A percentile compares a stretch with the other conserved stretches of the same genome.
Evolutionary conservation across 2,797 vertebrate species (phyloP).

Genomic region (Microcaecilia unicolor): DNA sequence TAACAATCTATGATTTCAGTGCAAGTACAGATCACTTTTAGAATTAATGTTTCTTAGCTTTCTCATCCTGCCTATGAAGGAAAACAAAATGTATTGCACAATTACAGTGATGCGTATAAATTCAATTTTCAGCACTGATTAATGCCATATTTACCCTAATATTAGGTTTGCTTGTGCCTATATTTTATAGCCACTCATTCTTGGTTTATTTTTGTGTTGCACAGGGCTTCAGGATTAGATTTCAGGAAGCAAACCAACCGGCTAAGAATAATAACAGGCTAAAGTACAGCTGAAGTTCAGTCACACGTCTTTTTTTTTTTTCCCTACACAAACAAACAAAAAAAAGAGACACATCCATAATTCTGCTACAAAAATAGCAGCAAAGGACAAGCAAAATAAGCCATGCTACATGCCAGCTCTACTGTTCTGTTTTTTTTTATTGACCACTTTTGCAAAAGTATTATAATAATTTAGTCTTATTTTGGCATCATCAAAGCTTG

Average conservation of each 20-base stretch:
- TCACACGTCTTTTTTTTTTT: slow-evolving; percentile 8
- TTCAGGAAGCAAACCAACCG: slow-evolving; percentile 38
- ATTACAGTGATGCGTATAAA: slow-evolving; percentile 27
- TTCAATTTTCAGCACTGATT: slow-evolving; percentile 33
- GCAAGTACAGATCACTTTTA: slow-evolving; percentile 19
- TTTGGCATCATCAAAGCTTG: no score
- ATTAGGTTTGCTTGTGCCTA: slow-evolving; percentile 31
- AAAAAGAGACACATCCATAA: slow-evolving; percentile 8
- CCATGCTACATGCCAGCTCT: no score
- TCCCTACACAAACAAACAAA: no score
- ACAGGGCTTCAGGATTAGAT: slow-evolving; percentile 28
- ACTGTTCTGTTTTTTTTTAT: no score
- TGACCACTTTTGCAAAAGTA: no score
- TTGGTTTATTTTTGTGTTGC: slow-evolving; percentile 35
- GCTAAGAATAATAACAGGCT: slow-evolving; percentile 6
- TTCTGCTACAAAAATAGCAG: no score
- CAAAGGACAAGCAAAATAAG: no score
- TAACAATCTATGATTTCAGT: slow-evolving; percentile 34
- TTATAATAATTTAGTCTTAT: no score
- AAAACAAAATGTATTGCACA: slow-evolving; percentile 15
- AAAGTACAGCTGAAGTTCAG: slow-evolving; percentile 28
- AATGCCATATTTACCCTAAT: slow-evolving; percentile 42
- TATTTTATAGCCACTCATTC: slow-evolving; percentile 34
- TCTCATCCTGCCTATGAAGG: slow-evolving; percentile 16
- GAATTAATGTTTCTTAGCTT: slow-evolving; percentile 22